Conservation (phyloP, 2,888 invertebrate genomes). For the Hetaerina titia region DNA sequence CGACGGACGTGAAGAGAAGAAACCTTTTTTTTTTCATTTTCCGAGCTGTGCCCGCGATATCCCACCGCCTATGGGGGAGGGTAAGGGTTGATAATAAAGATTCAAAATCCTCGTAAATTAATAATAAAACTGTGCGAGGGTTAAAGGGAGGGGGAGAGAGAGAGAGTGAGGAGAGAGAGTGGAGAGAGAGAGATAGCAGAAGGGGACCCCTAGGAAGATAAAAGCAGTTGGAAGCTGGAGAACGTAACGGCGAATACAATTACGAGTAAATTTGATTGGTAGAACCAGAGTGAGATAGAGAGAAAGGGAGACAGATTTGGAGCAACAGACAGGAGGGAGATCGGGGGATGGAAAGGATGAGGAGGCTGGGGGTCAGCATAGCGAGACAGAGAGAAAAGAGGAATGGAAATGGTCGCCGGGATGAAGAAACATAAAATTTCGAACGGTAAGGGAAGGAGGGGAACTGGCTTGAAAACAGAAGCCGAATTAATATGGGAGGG, state of each 20-base stretch:
- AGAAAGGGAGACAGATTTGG: neutral
- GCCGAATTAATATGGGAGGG: slow-evolving; percentile 12
- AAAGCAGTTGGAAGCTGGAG: neutral
- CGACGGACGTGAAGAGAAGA: neutral
- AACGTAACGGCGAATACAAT: slow-evolving; percentile 16
- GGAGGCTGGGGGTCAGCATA: neutral
- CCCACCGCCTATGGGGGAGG: neutral
- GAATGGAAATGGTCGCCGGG: neutral
- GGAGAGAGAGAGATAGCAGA: neutral
- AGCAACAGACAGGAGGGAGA: neutral
- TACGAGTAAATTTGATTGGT: slow-evolving; percentile 39
- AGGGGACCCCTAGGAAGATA: neutral
- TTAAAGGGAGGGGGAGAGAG: neutral
- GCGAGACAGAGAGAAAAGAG: neutral
- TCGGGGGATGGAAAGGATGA: too few relatives aligned
- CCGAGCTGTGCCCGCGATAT: neutral
- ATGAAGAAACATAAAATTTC: slow-evolving; percentile 19
- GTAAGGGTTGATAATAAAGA: neutral
- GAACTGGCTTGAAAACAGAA: slow-evolving; percentile 25
- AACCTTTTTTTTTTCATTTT: neutral
- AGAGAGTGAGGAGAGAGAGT: neutral
- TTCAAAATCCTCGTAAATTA: slow-evolving; percentile 3
- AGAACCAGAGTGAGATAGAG: neutral
- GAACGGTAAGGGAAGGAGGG: neutral
- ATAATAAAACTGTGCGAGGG: neutral